phyloP scores from a whole-genome alignment of 2,113 vertebrate species.

The Hydrochoerus hydrochaeris region DNA sequence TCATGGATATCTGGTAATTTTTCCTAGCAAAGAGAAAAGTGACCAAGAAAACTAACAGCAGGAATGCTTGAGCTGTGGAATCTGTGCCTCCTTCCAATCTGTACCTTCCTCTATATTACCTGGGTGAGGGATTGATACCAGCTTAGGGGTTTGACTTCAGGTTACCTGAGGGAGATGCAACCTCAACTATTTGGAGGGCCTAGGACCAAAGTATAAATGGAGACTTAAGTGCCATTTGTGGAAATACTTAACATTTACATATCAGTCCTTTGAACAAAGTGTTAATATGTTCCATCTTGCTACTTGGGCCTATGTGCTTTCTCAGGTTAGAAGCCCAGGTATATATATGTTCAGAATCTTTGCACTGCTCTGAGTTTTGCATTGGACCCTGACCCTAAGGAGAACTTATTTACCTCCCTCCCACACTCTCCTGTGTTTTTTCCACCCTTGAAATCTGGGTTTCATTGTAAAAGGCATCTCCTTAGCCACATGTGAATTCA shows the following conservation, averaged over 20 bases:
- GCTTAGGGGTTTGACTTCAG: background rate
- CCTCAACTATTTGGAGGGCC: background rate
- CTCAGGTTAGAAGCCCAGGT: background rate
- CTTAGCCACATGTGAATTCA: background rate
- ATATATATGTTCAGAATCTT: background rate
- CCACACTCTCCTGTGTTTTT: background rate
- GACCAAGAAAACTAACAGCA: background rate
- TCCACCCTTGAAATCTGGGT: background rate
- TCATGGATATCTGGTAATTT: background rate
- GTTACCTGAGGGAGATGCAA: background rate
- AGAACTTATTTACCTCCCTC: background rate
- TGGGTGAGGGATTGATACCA: background rate
- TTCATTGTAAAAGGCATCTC: background rate
- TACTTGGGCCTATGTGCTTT: background rate
- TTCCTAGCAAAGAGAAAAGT: background rate
- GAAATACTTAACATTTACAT: background rate
- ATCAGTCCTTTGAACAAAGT: background rate
- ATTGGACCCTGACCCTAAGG: background rate
- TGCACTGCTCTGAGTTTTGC: background rate
- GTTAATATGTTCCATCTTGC: background rate
- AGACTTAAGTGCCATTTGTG: background rate
- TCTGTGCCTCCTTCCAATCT: background rate
- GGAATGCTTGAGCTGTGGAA: background rate
- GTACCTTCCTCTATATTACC: background rate
- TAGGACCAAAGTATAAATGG: too few species aligned